These are phyloP conservation scores for Thecocarcelia acutangulata DNA, from an alignment of 2,888 invertebrate species.

Conservation along the genomic window DNA sequence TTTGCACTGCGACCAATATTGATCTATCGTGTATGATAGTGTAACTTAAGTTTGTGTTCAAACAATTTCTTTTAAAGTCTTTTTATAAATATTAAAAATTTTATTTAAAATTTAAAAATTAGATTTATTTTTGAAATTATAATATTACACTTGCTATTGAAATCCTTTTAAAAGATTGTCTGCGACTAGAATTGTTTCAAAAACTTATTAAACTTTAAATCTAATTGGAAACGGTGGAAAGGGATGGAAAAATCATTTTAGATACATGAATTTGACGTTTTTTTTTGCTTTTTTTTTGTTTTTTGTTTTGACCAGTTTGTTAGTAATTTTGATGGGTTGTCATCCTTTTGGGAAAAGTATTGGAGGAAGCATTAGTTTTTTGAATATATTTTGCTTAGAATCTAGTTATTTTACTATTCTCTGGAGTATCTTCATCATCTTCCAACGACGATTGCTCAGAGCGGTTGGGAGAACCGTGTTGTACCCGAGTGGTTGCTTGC, in stretches of 20 bases:
- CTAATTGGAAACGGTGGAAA: neutral
- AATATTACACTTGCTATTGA: conserved; percentile 30
- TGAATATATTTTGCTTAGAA: conserved; percentile 73
- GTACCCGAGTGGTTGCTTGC: conserved; percentile 72
- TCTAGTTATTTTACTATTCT: conserved; percentile 80
- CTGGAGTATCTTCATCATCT: conserved; percentile 74
- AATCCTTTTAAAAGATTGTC: conserved; percentile 52
- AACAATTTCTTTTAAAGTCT: neutral
- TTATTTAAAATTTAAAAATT: conserved; percentile 47
- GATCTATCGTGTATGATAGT: too few relatives aligned
- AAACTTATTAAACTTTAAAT: conserved; percentile 4
- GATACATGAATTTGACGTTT: too few relatives aligned
- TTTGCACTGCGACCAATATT: too few relatives aligned
- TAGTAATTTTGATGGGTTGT: conserved; percentile 8
- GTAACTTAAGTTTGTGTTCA: too few relatives aligned
- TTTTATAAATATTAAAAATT: conserved; percentile 49
- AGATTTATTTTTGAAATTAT: conserved; percentile 9
- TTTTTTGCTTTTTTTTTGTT: too few relatives aligned
- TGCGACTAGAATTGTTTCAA: conserved; percentile 62
- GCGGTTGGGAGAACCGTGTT: conserved; percentile 75
- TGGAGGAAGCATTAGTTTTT: conserved; percentile 36
- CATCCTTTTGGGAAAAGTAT: neutral
- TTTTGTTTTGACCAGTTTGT: too few relatives aligned
- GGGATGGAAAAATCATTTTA: too few relatives aligned
- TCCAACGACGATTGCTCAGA: conserved; percentile 78